Base-by-base conservation (phyloP, 1,140 invertebrate species). In the Nebria ingens region DNA sequence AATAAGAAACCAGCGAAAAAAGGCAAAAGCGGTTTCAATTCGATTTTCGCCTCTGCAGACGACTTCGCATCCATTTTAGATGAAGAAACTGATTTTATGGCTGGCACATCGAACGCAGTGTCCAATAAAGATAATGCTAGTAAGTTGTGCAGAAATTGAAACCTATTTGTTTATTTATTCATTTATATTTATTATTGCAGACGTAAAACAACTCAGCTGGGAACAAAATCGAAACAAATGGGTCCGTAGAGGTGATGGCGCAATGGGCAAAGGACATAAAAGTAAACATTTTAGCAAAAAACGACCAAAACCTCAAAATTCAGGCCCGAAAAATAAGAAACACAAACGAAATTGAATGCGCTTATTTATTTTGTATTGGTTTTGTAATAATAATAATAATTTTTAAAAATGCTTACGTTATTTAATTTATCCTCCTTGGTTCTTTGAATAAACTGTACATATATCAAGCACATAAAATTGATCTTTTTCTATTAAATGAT, bases 21-120 rank as follows among this genome's bases (percentile, higher is more conserved):
- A 15, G 61, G 55, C 23, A 60, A 59, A 29, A 51, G 61, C n/a
- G 65, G 64, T 56, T 51, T 61, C 13, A 58, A 53, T 50, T 62
- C 64, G 15, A 21, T 69, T 2, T 71, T 71, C 59, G 68, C 68
- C 2, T 65, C 70, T 4, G 70, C 70, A 45, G 70, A 71, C 55
- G 68, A 71, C 56, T 71, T 71, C 62, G 68, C 70, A 11, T 56
- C 64, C 6, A 34, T 71, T 23, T 55, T 71, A 12, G 70, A 71
- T 54, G 68, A 70, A 51, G 65, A 68, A 58, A 63, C 66, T 17
- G 58, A 62, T 29, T 42, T 62, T 3, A 67, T 64, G 45, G 61
- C 65, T 19, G 68, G 68, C 23, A 61, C 60, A 58, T 70, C 68
- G 3, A 64, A 64, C 59, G 62, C 59, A 19, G 56, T 67, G 21